Evolutionary conservation across 1,140 invertebrate species (phyloP), one percentile per base, ranked within the genome.

Genomic region (Megalonaias nervosa): DNA sequence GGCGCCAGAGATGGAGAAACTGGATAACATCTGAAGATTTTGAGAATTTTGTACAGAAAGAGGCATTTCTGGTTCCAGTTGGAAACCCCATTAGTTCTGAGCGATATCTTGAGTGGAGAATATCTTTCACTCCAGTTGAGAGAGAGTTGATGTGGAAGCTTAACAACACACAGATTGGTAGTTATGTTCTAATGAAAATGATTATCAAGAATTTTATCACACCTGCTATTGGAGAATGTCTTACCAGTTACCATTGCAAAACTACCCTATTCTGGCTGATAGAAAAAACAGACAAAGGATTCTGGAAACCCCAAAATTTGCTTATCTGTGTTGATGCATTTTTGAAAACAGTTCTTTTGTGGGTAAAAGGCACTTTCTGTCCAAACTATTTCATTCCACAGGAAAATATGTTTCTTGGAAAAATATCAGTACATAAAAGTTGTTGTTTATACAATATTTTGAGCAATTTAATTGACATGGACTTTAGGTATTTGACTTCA

Each of bases 171-270:
- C 64, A 67, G 11, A n/a, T 67, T 19, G 67, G 48, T 23, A 66
- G 71, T 66, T 74, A 65, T n/a, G 21, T 74, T 23, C n/a, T 74
- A 19, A 48, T 74, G 62, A 74, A 74, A 19, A 66, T 74, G 21
- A 64, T 67, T 56, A 23, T 65, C 13, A 74, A 74, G 21, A 12
- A 15, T 26, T 16, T 23, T 17, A 26, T 6, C 15, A 19, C 19
- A n/a, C 21, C 21, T n/a, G 12, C 55, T n/a, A n/a, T 67, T 12
- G 57, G 26, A 55, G 64, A 58, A 21, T 16, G n/a, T 3, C 15
- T 74, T 5, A 66, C 65, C 48, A 67, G 64, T 59, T 74, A 26
- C 60, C 61, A 64, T 31, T 74, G 73, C 55, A 74, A 74, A 60
- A 74, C 64, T 15, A 12, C 59, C 13, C 23, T 74, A 17, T 74